Percentiles rank a stretch among this genome's conserved stretches.
Conservation (phyloP, 2,113 vertebrate species). For the Atlantisia rogersi region DNA sequence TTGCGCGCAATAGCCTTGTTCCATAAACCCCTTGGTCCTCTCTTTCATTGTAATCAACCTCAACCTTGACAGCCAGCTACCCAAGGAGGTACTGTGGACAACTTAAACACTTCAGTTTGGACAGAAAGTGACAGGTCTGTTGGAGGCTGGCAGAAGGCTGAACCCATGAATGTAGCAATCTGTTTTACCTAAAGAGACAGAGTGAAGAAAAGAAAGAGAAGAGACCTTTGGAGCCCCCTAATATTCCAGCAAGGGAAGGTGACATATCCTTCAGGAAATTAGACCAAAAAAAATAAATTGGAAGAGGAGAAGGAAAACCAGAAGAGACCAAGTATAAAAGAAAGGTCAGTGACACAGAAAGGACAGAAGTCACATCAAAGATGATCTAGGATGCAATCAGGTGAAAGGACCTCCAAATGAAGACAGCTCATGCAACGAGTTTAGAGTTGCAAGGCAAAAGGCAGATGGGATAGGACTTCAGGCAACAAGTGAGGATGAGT, state of each 20-base stretch:
- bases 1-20: not conserved
- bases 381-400: not conserved
- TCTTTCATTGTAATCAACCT: not conserved
- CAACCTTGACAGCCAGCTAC: not conserved
- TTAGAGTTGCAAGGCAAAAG: not conserved
- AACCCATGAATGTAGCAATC: not conserved
- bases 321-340: not conserved
- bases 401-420: not conserved
- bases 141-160: not conserved
- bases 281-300: not conserved
- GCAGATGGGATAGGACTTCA: not conserved
- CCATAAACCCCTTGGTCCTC: not conserved
- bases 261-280: not conserved
- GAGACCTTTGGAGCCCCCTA: not conserved
- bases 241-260: not conserved
- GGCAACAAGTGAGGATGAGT: not conserved
- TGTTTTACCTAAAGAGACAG: not conserved
- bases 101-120: not conserved
- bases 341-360: not conserved
- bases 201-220: not conserved
- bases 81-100: not conserved
- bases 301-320: not conserved
- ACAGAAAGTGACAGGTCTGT: not conserved
- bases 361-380: not conserved
- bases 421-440: not conserved